Conservation (phyloP, 2,888 invertebrate genomes). For the Malthinus seriepunctatus region DNA sequence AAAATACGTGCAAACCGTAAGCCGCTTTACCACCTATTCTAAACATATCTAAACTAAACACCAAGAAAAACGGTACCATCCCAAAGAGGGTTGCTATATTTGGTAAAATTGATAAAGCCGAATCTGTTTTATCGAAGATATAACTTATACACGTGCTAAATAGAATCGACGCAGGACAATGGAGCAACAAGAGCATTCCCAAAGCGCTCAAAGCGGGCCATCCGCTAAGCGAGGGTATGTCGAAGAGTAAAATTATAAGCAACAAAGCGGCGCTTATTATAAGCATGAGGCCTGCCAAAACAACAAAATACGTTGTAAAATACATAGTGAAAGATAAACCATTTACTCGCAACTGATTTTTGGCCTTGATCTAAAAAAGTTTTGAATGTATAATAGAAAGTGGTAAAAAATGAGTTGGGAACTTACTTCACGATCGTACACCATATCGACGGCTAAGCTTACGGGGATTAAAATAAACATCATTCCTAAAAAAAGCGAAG, state of each 20-base stretch:
- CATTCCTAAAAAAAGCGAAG: constrained; percentile 80
- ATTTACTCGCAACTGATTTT: constrained; percentile 81
- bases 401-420: too few species aligned
- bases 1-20: constrained; percentile 70
- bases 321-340: constrained; percentile 77
- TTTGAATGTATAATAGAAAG: background rate
- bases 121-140: constrained; percentile 80
- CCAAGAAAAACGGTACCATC: constrained; percentile 73
- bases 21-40: constrained; percentile 70
- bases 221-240: constrained; percentile 71
- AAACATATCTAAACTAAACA: constrained; percentile 72
- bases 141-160: constrained; percentile 79
- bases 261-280: constrained; percentile 69
- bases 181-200: constrained; percentile 67
- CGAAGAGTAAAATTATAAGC: constrained; percentile 66
- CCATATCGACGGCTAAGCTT: constrained; percentile 77
- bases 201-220: constrained; percentile 71
- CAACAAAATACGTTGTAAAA: constrained; percentile 74
- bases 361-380: constrained; percentile 71
- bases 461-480: constrained; percentile 78
- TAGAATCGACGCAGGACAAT: constrained; percentile 75
- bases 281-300: constrained; percentile 70
- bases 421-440: constrained; percentile 79
- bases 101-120: constrained; percentile 78
- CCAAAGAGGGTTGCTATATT: constrained; percentile 77